Evolutionary conservation across 2,113 vertebrate species (phyloP).

Genomic region (Fukomys damarensis): DNA sequence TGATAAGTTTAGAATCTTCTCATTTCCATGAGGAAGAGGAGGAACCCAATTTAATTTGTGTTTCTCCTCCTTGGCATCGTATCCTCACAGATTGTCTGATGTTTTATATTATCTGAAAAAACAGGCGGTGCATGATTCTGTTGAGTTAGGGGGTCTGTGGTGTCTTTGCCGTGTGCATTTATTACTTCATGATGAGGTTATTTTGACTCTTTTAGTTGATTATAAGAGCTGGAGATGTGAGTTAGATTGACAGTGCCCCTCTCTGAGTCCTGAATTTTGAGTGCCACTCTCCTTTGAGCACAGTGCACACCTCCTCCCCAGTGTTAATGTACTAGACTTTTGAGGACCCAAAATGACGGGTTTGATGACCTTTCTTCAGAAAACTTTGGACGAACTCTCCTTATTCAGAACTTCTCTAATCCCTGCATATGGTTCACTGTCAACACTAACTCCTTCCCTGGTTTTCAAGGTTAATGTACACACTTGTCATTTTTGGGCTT

Average conservation of each 20-base stretch:
- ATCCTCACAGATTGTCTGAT: slow-evolving; percentile 66
- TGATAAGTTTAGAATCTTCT: slow-evolving; percentile 72
- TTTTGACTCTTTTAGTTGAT: slow-evolving; percentile 74
- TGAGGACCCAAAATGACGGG: neutral
- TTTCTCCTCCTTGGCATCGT: slow-evolving; percentile 44
- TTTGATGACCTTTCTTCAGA: slow-evolving; percentile 25
- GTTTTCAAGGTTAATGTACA: slow-evolving; percentile 27
- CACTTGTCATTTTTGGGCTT: slow-evolving; percentile 22
- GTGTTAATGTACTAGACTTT: neutral
- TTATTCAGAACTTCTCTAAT: slow-evolving; percentile 30
- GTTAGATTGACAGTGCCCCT: neutral
- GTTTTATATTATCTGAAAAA: slow-evolving; percentile 74
- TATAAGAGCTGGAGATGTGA: slow-evolving; percentile 57
- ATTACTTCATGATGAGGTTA: slow-evolving; percentile 74
- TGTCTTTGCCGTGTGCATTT: slow-evolving; percentile 68
- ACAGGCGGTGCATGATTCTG: slow-evolving; percentile 58
- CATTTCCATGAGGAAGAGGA: slow-evolving; percentile 65
- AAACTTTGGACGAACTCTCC: neutral
- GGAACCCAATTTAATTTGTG: slow-evolving; percentile 55
- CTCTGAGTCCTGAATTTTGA: slow-evolving; percentile 32
- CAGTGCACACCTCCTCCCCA: neutral
- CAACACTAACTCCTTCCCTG: neutral
- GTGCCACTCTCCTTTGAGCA: neutral
- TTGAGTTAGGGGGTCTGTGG: slow-evolving; percentile 62
- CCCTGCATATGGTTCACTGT: neutral